phyloP scores from a whole-genome alignment of 2,113 vertebrate species.

The Gopherus flavomarginatus region DNA sequence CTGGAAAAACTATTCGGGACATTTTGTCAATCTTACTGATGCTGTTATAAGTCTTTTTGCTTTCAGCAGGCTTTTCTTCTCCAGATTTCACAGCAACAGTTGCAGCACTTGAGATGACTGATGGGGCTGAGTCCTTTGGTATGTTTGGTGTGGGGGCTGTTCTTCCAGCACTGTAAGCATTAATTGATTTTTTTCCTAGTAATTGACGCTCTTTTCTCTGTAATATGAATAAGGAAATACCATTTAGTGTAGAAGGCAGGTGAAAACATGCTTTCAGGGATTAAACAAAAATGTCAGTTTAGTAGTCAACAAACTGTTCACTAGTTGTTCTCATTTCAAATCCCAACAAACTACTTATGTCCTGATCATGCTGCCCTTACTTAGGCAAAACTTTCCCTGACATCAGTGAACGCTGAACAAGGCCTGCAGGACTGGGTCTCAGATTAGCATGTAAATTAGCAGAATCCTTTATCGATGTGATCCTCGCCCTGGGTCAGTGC shows the following conservation, averaged over 20 bases:
- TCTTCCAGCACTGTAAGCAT: constrained; percentile 86
- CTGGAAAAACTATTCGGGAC: constrained; percentile 96
- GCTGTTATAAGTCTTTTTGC: constrained; percentile 99
- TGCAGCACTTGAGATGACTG: constrained; percentile 88
- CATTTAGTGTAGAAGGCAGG: background rate
- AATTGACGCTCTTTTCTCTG: constrained; percentile 94
- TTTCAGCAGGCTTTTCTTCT: constrained; percentile 89
- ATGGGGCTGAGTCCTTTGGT: constrained; percentile 88
- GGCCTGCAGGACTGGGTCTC: fast-evolving
- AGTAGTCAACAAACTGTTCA: background rate
- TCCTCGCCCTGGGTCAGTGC: background rate
- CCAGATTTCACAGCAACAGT: constrained; percentile 84
- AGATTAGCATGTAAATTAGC: background rate
- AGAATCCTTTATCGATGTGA: background rate
- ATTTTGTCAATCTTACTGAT: constrained; percentile 99
- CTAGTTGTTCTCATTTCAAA: background rate
- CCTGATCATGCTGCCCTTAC: background rate
- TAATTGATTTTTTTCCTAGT: constrained; percentile 89
- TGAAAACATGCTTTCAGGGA: background rate
- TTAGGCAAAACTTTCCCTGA: background rate
- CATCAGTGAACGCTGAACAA: background rate
- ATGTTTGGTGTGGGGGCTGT: constrained; percentile 91
- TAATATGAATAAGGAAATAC: constrained; percentile 33
- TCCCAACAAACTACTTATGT: background rate
- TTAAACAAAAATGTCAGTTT: background rate